These are phyloP conservation scores for Nemotelus pantherinus DNA, from an alignment of 2,888 invertebrate species.

Conservation along the genomic window DNA sequence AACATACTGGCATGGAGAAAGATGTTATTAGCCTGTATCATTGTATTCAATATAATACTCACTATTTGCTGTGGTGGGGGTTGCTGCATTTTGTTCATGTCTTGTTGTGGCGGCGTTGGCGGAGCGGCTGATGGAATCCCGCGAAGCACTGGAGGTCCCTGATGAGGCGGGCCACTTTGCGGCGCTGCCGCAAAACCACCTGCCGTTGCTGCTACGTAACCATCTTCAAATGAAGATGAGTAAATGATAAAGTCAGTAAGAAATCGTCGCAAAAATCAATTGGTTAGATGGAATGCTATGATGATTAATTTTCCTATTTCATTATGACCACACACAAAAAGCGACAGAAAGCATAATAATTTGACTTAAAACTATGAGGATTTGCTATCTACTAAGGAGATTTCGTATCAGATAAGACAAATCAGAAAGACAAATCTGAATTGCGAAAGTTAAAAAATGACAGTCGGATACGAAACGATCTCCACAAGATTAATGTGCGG, in stretches of 20 bases:
- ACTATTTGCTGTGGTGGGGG: conserved; percentile 54
- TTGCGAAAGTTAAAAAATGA: too few relatives aligned
- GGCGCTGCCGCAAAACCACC: conserved; percentile 57
- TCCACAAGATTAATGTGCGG: too few relatives aligned
- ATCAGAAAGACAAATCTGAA: too few relatives aligned
- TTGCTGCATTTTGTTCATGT: conserved; percentile 62
- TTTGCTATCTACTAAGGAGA: too few relatives aligned
- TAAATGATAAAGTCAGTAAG: neutral
- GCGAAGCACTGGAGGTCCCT: conserved; percentile 58
- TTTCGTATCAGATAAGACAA: too few relatives aligned
- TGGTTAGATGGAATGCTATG: too few relatives aligned
- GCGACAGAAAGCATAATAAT: too few relatives aligned
- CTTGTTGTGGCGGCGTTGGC: conserved; percentile 57
- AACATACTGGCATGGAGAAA: conserved; percentile 27
- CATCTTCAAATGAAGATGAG: conserved; percentile 55
- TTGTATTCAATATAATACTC: conserved; percentile 41
- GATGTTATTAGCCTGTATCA: conserved; percentile 1
- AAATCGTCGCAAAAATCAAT: too few relatives aligned
- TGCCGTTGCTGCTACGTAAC: conserved; percentile 64
- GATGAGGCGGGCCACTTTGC: conserved; percentile 57
- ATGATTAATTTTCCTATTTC: too few relatives aligned
- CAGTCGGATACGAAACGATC: too few relatives aligned
- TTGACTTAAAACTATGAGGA: too few relatives aligned
- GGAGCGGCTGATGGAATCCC: conserved; percentile 60
- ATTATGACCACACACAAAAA: too few relatives aligned